Base-by-base conservation (phyloP, 2,888 invertebrate species). In the Ophion ventricosus region DNA sequence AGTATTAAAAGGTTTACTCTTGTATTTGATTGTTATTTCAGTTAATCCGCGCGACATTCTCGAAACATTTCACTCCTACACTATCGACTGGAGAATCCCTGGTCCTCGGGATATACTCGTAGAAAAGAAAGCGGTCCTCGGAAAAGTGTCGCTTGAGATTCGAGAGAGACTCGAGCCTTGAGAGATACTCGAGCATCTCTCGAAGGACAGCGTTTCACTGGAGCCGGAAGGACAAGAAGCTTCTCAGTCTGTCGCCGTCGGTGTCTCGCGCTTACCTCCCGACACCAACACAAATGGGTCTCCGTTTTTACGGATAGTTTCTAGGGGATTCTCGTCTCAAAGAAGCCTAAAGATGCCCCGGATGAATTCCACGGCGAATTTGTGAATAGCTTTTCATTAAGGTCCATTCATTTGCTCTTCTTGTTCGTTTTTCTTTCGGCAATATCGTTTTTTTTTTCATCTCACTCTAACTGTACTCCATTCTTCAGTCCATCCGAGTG, bases 331-430 rank as follows among this genome's bases (percentile, higher is more conserved):
- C 64, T 70, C 67, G 43, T 80, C 73, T 72, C 74, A 82, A 83
- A 76, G 76, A 83, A 78, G 82, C 81, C 80, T 69, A 75, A 83
- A 85, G 80, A 81, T 72, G 66, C 40, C 79, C 70, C 74, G 40
- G 26, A 73, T 74, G 69, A 57, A 73, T 76, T 79, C 80, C 59
- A 69, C 69, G 56, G 83, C 70, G 82, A 88, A 90, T 90, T 88
- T 87, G 87, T 89, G 89, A 91, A 91, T 90, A 88, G 90, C 88
- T 91, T 91, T 91, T 91, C 89, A 90, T 91, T 88, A 90, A 88
- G 88, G 82, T 86, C 85, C 87, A 90, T 90, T 92, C 89, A 90
- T 91, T 88, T 87, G 82, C 83, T 87, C 87, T 87, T 89, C 88
- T 88, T 86, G 84, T 80, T 49, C 73, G 26, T 72, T 77, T 79